Conservation (phyloP, 2,888 invertebrate species). For the Schizaphis graminum region DNA sequence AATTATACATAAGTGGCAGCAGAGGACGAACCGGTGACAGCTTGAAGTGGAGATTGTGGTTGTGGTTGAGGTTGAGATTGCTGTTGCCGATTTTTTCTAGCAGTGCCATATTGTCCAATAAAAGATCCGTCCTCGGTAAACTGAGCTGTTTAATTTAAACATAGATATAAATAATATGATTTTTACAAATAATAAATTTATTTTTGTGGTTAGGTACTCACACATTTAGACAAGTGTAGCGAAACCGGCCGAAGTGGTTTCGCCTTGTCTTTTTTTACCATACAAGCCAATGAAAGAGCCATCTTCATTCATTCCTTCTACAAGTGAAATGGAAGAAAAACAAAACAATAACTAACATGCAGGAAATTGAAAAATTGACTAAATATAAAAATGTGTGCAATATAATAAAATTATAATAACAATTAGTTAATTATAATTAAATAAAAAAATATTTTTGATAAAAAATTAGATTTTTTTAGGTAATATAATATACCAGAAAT, state of each 20-base stretch:
- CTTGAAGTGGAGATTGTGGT: conserved; percentile 58
- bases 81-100: conserved; percentile 62
- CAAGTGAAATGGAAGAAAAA: conserved; percentile 67
- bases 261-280: conserved; percentile 83
- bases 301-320: conserved; percentile 96
- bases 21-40: conserved; percentile 62
- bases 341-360: conserved; percentile 65
- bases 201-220: conserved; percentile 70
- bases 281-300: conserved; percentile 99
- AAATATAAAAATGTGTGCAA: conserved; percentile 68
- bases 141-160: conserved; percentile 76
- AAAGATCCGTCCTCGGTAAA: conserved; percentile 98
- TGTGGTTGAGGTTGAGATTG: conserved; percentile 49
- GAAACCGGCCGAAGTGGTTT: conserved; percentile 87
- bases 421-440: too few relatives aligned
- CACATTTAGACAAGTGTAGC: conserved; percentile 81
- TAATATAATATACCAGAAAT: neutral
- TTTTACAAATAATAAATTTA: conserved; percentile 67
- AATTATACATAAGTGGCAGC: conserved; percentile 60
- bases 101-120: conserved; percentile 91
- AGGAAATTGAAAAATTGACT: conserved; percentile 67
- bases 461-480: neutral
- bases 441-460: neutral
- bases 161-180: conserved; percentile 68
- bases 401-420: too few relatives aligned